Evolutionary conservation across 2,797 vertebrate genomes (phyloP), one percentile per base, ranked within the genome.

Genomic region (Botia kubotai): DNA sequence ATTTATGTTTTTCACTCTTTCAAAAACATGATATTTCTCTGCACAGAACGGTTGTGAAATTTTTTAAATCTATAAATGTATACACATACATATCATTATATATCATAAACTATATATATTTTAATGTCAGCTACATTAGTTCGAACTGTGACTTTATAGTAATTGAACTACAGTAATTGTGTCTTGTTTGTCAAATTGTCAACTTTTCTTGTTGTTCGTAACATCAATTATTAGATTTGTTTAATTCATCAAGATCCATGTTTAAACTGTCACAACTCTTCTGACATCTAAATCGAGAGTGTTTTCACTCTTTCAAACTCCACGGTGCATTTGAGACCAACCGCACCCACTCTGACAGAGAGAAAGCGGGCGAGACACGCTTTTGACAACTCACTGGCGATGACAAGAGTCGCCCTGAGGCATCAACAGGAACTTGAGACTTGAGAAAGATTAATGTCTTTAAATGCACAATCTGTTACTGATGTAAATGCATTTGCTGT

Each of bases 361-460:
- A 46, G 43, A 79, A 33, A 77, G 60, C 19, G 72, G 14, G 19
- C 52, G 72, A 71, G 65, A 70, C 26, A 36, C 68, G 63, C 39
- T 75, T 84, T 73, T 80, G 82, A 84, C 60, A 77, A 84, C 81
- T 77, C 55, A 23, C 17, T 43, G 55, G 13, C 19, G 36, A 77
- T 74, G 81, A 80, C 79, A 80, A 74, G 65, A 79, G 75, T 83
- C 36, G 26, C 81, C 84, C 83, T 52, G 48, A 77, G 85, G 86
- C 73, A 58, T 81, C 82, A 39, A 60, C 81, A 80, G 81, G 65
- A 87, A 87, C 79, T 33, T 29, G 76, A 87, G 86, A 83, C 60
- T 58, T 52, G 55, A 83, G 83, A 82, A 83, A 69, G 84, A 83
- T 88, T 84, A 81, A 89, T 87, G 78, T 82, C 69, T 79, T 76